phyloP scores from a whole-genome alignment of 1,140 invertebrate genomes.

The Calliphora vicina region DNA sequence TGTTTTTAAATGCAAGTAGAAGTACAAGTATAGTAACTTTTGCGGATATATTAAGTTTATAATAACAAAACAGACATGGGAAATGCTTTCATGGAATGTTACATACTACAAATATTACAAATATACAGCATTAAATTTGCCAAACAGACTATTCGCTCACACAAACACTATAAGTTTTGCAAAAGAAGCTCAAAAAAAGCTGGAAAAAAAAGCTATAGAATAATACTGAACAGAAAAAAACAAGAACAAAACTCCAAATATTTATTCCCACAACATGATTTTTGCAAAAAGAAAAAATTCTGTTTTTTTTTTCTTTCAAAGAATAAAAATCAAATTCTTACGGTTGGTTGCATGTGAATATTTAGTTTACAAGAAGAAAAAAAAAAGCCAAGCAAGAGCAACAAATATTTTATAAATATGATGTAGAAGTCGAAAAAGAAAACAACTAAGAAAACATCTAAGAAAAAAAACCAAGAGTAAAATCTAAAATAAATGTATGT shows the following conservation, averaged over 20 bases:
- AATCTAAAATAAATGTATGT: not conserved
- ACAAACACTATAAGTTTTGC: not conserved
- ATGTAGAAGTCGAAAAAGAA: not conserved
- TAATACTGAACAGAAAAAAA: not conserved
- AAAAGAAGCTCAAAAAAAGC: not conserved
- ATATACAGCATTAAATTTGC: not conserved
- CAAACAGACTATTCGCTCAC: not conserved
- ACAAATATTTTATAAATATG: not conserved
- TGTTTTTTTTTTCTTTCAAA: not conserved
- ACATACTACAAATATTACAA: not conserved
- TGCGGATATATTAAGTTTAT: slow-evolving; percentile 22
- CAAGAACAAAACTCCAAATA: not conserved
- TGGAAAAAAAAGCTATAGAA: not conserved
- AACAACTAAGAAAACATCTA: no score
- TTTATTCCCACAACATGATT: slow-evolving; percentile 24
- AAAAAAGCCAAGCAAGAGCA: no score
- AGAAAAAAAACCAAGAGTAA: slow-evolving; percentile 4
- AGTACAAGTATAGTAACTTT: no score
- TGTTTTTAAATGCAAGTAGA: no score
- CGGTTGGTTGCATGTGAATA: slow-evolving; percentile 30
- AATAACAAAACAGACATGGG: slow-evolving; percentile 29
- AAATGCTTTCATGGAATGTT: slow-evolving; percentile 34
- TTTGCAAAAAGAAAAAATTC: slow-evolving; percentile 13
- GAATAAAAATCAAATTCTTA: slow-evolving; percentile 30
- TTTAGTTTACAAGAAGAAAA: no score